Base-by-base conservation (phyloP, 2,888 invertebrate species). In the Pseudanteris insignis region DNA sequence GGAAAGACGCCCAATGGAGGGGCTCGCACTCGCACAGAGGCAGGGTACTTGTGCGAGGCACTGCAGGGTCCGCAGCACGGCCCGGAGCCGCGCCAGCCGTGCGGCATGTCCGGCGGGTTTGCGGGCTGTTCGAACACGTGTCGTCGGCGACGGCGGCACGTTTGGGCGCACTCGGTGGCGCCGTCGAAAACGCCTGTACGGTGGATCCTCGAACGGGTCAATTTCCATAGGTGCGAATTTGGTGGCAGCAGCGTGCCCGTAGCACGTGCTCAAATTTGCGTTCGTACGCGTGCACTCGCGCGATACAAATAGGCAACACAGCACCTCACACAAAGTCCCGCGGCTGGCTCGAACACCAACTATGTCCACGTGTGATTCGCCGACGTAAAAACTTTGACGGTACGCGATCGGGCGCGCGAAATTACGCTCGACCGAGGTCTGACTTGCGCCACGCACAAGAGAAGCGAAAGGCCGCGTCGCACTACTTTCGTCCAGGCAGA, bases 181-280 rank as follows among this genome's bases (percentile, higher is more conserved):
- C 57, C 77, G 72, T 66, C 76, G 70, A 46, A 69, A 73, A 54
- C 75, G 74, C 55, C 73, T 63, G 63, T 72, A 73, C 10, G 77
- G 75, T 65, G 77, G 77, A 72, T 77, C 76, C 66, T 75, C 76
- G 70, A 72, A 73, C 65, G 77, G 76, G 66, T 75, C 74, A 69
- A 72, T 76, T 71, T 76, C 77, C 74, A 76, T 75, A 72, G 70
- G 70, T 73, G 57, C 63, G 33, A 44, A 7, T 13, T 32, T 18
- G 33, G 12, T 12, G 44, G 43, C 50, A 38, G n/a, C n/a, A n/a
- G n/a, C n/a, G n/a, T n/a, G n/a, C n/a, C 60, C 59, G 47, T 47
- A 36, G 41, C n/a, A 36, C 55, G 29, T 41, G 55, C 24, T 38
- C 40, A n/a, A n/a, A n/a, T 29, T 13, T 11, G 15, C 14, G 25